A percentile compares a stretch with the other conserved stretches of the same genome.
Conservation (phyloP, 2,113 vertebrate species). For the Calyptomena viridis region DNA sequence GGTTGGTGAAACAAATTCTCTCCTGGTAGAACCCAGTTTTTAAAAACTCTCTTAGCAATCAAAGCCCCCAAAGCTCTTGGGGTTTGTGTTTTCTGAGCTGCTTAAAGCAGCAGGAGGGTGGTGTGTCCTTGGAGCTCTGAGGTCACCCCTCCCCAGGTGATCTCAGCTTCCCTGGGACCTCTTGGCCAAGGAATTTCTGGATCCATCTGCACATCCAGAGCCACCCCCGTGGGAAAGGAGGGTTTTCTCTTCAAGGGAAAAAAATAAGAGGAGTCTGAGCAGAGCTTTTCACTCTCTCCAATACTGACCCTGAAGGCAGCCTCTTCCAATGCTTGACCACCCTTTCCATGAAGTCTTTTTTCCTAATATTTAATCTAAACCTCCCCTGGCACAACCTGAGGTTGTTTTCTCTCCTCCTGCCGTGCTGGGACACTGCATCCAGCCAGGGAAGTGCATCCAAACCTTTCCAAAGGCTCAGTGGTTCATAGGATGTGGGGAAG, state of each 20-base stretch:
- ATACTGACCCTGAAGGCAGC: background rate
- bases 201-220: background rate
- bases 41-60: background rate
- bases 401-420: background rate
- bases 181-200: background rate
- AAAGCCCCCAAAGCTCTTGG: background rate
- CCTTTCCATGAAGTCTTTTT: background rate
- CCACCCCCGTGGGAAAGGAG: background rate
- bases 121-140: background rate
- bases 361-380: background rate
- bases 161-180: background rate
- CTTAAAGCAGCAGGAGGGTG: background rate
- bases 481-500: rapidly evolving
- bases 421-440: background rate
- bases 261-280: background rate
- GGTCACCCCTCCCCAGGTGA: background rate
- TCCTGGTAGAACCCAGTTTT: background rate
- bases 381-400: background rate
- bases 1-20: background rate
- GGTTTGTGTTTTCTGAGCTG: background rate
- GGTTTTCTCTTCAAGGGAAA: too few relatives aligned
- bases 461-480: background rate
- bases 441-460: background rate
- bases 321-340: background rate
- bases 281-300: background rate